Percentiles rank a stretch among this genome's conserved stretches.
Conservation (phyloP, 2,113 vertebrate species). For the Candoia aspera region DNA sequence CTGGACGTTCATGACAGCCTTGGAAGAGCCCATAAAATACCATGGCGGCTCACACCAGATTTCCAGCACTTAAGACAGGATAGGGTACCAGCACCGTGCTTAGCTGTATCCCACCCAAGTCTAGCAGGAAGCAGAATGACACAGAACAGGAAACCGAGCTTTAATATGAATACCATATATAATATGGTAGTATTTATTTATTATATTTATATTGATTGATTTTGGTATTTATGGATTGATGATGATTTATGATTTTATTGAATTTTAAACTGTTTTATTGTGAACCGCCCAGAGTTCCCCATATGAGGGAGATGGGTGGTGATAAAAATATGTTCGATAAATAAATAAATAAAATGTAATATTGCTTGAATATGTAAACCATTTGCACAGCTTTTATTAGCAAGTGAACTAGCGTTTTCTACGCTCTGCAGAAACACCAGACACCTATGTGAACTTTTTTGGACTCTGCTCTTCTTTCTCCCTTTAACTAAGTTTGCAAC, state of each 20-base stretch:
- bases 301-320: no score
- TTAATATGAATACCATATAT: neutral
- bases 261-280: no score
- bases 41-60: neutral
- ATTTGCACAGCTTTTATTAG: neutral
- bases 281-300: no score
- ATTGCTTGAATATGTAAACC: neutral
- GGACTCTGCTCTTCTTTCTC: neutral
- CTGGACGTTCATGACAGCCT: neutral
- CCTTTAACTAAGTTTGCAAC: neutral
- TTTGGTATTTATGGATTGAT: no score
- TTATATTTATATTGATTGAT: no score
- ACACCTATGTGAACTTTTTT: neutral
- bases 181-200: no score
- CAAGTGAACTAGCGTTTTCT: neutral
- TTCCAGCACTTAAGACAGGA: neutral
- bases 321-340: no score
- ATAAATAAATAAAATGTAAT: no score
- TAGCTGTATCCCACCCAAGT: neutral
- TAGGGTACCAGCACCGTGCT: neutral
- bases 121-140: neutral
- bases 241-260: no score
- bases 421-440: neutral
- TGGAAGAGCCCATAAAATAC: neutral
- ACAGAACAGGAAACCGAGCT: no score